phyloP scores from a whole-genome alignment of 2,113 vertebrate species.

The Bettongia penicillata region DNA sequence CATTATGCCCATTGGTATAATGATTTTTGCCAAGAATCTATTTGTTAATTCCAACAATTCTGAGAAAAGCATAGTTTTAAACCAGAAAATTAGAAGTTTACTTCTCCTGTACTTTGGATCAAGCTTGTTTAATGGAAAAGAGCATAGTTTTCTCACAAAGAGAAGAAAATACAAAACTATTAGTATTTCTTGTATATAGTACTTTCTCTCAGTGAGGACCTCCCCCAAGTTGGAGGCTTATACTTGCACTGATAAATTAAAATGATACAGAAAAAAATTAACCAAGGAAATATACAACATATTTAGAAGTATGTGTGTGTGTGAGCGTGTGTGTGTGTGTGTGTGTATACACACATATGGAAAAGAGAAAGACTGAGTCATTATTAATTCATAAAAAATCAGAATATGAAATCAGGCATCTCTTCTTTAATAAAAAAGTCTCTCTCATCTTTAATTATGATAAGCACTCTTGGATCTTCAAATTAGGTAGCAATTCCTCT shows the following conservation, averaged over 20 bases:
- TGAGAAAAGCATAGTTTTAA: background rate
- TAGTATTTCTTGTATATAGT: background rate
- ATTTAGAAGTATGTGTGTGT: background rate
- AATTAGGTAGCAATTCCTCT: background rate
- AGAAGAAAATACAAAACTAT: background rate
- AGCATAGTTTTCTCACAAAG: background rate
- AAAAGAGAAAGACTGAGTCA: background rate
- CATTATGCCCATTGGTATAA: too few species aligned
- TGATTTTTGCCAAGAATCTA: background rate
- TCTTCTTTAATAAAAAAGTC: background rate
- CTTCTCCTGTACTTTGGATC: background rate
- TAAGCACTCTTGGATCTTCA: background rate
- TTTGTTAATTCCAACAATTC: background rate
- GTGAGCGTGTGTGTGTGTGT: too few species aligned
- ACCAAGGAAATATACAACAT: background rate
- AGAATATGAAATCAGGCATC: background rate
- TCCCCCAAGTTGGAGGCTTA: background rate
- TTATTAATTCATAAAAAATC: background rate
- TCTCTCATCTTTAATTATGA: background rate
- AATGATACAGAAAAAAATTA: background rate
- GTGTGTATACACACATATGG: too few species aligned
- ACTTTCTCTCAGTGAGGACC: background rate
- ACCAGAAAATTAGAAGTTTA: background rate
- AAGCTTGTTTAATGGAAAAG: background rate
- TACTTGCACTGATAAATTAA: background rate